Base-by-base conservation (phyloP, 2,888 invertebrate genomes). In the Cybosia mesomella region DNA sequence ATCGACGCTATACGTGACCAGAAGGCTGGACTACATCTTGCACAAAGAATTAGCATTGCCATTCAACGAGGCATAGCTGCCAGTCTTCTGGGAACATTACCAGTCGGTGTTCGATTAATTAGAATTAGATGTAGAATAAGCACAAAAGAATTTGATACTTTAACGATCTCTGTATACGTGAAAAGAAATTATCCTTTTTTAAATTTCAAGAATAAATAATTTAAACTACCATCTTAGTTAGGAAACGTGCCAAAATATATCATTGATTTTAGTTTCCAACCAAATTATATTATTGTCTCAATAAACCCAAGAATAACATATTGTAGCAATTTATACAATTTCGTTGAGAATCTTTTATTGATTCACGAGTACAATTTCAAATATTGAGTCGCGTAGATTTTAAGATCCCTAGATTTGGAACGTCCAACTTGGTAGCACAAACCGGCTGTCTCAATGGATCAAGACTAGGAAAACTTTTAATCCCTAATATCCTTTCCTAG, bases 401-500 rank as follows among this genome's bases (percentile, higher is more conserved):
- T 66, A 58, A 69, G 69, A 70, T 74, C 75, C 74, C 67, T 67
- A 73, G 77, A 76, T 79, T 75, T 72, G 69, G 72, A 67, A 68
- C 61, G 62, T 70, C 66, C 59, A 77, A 84, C 81, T 83, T 81
- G 71, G 79, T 73, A 76, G 81, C 81, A 74, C 79, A 84, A 82
- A 83, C 81, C 84, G 78, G 80, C 84, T 84, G 85, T 84, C 87
- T 85, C 81, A 79, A 74, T 68, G 87, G 85, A 88, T 89, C 87
- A 90, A 85, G 85, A 77, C 84, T 75, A 74, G 86, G 72, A 83
- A 81, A 93, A 93, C 91, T 93, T 93, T 92, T 92, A 93, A 94
- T 92, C 92, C 89, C 84, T 88, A 89, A 91, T 91, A 91, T 90
- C 90, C 91, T 89, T 88, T 89, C 84, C 85, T 89, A 90, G 92